Evolutionary conservation across 2,797 vertebrate genomes (phyloP), one percentile per base, ranked within the genome.

Genomic region (Myotis vivesi): DNA sequence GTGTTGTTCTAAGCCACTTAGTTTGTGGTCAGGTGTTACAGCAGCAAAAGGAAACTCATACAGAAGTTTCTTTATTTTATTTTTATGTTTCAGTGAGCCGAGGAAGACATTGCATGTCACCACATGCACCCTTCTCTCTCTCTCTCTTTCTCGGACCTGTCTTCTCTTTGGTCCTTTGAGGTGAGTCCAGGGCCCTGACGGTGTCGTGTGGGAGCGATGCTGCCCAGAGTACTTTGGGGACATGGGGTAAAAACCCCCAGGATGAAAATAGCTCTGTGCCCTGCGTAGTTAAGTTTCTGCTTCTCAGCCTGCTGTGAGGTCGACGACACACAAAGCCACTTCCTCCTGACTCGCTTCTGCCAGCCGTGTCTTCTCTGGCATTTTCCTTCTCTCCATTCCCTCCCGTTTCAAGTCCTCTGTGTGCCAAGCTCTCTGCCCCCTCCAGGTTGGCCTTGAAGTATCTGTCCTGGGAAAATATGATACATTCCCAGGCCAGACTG

Each of bases 241-340:
- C 66, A 1, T 12, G 88, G 80, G 86, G 95, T 95, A 38, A 91
- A 97, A 96, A 94, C 95, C 96, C 97, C 95, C 87, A 87, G 87
- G 76, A 30, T 93, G 91, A 93, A 96, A 97, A 97, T 96, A 97
- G 76, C 87, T 80, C 79, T 22, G 80, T n/a, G 62, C 62, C 72
- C 83, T 64, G 89, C 44, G 81, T 66, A 92, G 89, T 41, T 94
- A 25, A 16, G 84, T 96, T 95, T 96, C 95, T 96, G 89, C 95
- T 92, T 82, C 93, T 93, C 11, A 1, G 71, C 72, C 73, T 62
- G 53, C 84, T 17, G 23, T 10, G 87, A 71, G 86, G 91, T 15
- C 16, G 75, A 53, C 11, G 38, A 28, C 81, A 87, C 64, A 36
- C 53, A 59, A 95, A 96, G 96, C 87, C 95, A 96, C 96, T 96